Percentiles rank a stretch among this genome's conserved stretches.
Conservation (phyloP, 2,888 invertebrate genomes). For the Apamea crenata region DNA sequence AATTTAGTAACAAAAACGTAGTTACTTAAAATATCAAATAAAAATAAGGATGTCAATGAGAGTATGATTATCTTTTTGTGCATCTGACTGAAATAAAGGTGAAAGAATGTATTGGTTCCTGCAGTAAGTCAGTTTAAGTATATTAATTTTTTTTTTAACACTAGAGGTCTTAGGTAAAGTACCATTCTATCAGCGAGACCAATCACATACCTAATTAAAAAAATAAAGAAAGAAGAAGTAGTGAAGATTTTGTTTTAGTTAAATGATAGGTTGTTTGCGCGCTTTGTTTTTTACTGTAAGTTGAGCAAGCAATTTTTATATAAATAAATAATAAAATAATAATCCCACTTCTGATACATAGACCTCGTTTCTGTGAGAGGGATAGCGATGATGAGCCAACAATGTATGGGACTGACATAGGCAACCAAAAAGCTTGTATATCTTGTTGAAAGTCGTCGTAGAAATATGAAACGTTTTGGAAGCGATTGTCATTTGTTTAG, state of each 20-base stretch:
- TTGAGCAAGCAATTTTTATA: no score
- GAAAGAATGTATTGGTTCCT: background rate
- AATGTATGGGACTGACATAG: background rate
- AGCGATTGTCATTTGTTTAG: background rate
- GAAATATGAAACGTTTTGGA: background rate
- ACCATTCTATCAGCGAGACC: background rate
- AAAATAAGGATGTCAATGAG: no score
- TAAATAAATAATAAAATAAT: no score
- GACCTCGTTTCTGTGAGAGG: no score
- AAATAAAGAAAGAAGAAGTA: no score
- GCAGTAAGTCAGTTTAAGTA: background rate
- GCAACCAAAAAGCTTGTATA: background rate
- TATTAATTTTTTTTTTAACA: background rate
- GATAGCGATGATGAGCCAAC: background rate
- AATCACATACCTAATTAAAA: background rate
- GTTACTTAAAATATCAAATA: no score
- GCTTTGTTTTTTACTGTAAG: no score
- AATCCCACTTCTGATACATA: no score
- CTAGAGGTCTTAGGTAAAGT: background rate
- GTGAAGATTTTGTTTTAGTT: no score
- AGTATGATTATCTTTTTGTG: background rate
- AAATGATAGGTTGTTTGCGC: no score
- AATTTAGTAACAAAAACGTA: no score
- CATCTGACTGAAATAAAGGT: background rate
- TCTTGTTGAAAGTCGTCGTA: background rate